These are phyloP conservation scores for Lineus longissimus DNA, from an alignment of 1,140 invertebrate species.

Conservation along the genomic window DNA sequence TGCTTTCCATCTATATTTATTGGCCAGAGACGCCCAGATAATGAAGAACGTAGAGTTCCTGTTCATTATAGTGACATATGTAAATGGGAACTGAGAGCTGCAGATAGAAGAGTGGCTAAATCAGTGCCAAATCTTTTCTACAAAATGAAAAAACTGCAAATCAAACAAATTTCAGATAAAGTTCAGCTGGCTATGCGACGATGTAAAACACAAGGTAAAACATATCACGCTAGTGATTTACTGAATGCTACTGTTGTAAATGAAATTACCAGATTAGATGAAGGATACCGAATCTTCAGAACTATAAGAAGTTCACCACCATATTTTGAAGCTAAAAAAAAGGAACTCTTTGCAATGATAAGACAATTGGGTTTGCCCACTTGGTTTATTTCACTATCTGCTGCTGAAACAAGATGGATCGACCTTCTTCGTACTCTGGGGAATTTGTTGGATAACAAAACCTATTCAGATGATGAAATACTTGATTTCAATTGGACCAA, in stretches of 20 bases:
- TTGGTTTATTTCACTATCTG: no score
- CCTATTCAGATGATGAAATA: no score
- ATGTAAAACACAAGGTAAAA: not conserved
- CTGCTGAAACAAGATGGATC: no score
- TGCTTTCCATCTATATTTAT: slow-evolving; percentile 25
- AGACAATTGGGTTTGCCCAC: slow-evolving; percentile 2
- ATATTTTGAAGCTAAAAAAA: slow-evolving; percentile 3
- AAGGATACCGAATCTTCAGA: not conserved
- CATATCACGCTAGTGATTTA: not conserved
- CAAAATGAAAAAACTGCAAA: slow-evolving; percentile 2
- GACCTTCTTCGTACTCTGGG: no score
- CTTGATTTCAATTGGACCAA: no score
- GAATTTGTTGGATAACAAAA: no score
- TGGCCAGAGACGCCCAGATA: slow-evolving; percentile 18
- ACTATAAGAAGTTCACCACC: not conserved
- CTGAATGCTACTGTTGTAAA: not conserved
- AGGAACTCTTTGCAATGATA: not conserved
- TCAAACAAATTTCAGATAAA: slow-evolving; percentile 3
- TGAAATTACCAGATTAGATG: not conserved
- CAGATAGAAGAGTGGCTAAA: slow-evolving; percentile 20
- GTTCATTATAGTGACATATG: slow-evolving; percentile 21
- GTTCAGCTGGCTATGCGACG: not conserved
- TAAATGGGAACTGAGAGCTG: slow-evolving; percentile 22
- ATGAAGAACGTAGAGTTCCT: slow-evolving; percentile 10
- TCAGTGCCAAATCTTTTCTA: slow-evolving; percentile 5